A percentile compares a stretch with the other conserved stretches of the same genome.
Evolutionary conservation across 2,888 invertebrate genomes (phyloP).

Genomic region (Hypena proboscidalis): DNA sequence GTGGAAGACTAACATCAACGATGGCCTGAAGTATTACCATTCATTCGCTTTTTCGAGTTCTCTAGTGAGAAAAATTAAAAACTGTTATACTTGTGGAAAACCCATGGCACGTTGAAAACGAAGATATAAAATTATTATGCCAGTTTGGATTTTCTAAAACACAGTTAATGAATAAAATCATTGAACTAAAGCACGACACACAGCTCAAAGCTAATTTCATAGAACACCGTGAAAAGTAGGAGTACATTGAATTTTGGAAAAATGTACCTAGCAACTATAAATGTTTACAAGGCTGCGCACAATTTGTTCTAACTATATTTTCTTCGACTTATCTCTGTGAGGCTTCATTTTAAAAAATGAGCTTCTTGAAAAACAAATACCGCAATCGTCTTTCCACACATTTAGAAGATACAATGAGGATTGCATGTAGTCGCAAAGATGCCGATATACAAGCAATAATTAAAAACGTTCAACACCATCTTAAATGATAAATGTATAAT

Average conservation of each 20-base stretch:
- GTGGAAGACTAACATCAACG: too few species aligned
- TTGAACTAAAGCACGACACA: constrained; percentile 13
- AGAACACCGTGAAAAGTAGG: constrained; percentile 5
- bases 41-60: too few species aligned
- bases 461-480: constrained; percentile 2
- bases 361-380: constrained; percentile 21
- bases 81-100: constrained; percentile 23
- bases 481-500: background rate
- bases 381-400: constrained; percentile 22
- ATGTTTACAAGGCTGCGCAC: constrained; percentile 17
- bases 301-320: constrained; percentile 18
- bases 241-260: constrained; percentile 13
- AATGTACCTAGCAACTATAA: constrained; percentile 18
- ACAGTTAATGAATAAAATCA: constrained; percentile 9
- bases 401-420: constrained; percentile 20
- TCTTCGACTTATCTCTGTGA: constrained; percentile 19
- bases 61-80: constrained; percentile 18
- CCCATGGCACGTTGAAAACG: constrained; percentile 18
- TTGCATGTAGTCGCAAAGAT: constrained; percentile 15
- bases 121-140: constrained; percentile 16
- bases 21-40: too few species aligned
- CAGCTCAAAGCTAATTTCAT: constrained; percentile 9
- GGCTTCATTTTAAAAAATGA: constrained; percentile 12
- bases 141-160: constrained; percentile 17
- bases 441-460: constrained; percentile 25